Evolutionary conservation across 2,888 invertebrate genomes (phyloP).

Genomic region (Octonoba sinensis): DNA sequence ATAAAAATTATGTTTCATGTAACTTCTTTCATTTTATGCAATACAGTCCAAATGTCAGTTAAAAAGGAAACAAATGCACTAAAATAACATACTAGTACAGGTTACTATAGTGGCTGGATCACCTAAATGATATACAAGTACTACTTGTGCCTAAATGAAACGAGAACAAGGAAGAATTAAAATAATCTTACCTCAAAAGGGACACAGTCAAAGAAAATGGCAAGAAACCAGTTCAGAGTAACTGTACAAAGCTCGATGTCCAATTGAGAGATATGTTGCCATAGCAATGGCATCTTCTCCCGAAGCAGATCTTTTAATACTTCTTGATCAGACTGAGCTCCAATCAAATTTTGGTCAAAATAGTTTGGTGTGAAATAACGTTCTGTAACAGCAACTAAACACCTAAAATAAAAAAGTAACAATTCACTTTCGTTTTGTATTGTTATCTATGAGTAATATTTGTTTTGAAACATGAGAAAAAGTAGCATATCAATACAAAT

Average conservation of each 20-base stretch:
- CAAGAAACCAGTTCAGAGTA: conserved; percentile 76
- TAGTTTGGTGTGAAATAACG: conserved; percentile 73
- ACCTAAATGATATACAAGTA: too few species aligned
- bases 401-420: conserved; percentile 68
- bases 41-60: too few species aligned
- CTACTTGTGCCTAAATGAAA: too few species aligned
- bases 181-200: conserved; percentile 71
- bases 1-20: too few species aligned
- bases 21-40: too few species aligned
- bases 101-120: too few species aligned
- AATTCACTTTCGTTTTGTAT: neutral
- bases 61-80: too few species aligned
- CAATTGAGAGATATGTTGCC: conserved; percentile 71
- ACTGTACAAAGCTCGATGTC: conserved; percentile 73
- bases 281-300: conserved; percentile 74
- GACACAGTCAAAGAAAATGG: conserved; percentile 74
- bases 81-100: too few species aligned
- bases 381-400: conserved; percentile 74
- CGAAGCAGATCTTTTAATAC: conserved; percentile 74
- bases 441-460: neutral
- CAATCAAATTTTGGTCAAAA: conserved; percentile 73
- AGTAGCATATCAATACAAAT: neutral
- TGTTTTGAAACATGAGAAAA: neutral
- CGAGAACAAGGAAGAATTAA: too few species aligned
- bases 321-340: conserved; percentile 67